Evolutionary conservation across 2,797 vertebrate genomes (phyloP), one percentile per base, ranked within the genome.

Genomic region (Rhinichthys osculus): DNA sequence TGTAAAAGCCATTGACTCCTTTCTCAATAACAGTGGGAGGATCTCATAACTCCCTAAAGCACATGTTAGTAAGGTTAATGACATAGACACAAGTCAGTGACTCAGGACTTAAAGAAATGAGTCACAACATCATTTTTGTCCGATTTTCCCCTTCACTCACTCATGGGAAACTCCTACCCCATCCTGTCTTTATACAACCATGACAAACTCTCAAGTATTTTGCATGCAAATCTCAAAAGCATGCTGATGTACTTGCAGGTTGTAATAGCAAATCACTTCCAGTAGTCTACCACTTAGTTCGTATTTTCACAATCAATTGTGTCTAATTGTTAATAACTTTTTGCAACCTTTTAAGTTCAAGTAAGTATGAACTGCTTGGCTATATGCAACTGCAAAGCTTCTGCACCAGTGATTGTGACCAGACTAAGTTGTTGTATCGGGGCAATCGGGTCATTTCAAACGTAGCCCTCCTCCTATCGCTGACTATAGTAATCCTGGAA

Each of bases 401-500:
- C 71, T 11, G 1, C 81, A 47, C 2, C 30, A 27, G 21, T 13
- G 21, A 30, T 52, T 83, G 30, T 76, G 71, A 52, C 44, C 59
- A 76, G 42, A 79, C 38, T 42, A 54, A 62, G 54, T 7, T 74
- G 62, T 83, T 42, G 8, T 64, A 42, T 57, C 19, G 5, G 40
- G 78, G n/a, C n/a, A 40, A 66, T 27, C 19, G 27, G 54, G 54
- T 73, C 67, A 71, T 82, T 82, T 82, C 67, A 57, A 40, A 21
- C 11, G 19, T 42, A 35, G 42, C 44, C 10, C 42, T 64, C 40
- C 1, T 10, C 40, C 9, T 40, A 71, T 66, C 42, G 14, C 42
- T 67, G 54, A n/a, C 21, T 62, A 19, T 7, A 16, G 50, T 14
- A 42, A 73, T 93, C 91, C 87, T 87, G 81, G 90, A 92, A 92